phyloP scores from a whole-genome alignment of 1,140 invertebrate species.

The Drosophila eugracilis region DNA sequence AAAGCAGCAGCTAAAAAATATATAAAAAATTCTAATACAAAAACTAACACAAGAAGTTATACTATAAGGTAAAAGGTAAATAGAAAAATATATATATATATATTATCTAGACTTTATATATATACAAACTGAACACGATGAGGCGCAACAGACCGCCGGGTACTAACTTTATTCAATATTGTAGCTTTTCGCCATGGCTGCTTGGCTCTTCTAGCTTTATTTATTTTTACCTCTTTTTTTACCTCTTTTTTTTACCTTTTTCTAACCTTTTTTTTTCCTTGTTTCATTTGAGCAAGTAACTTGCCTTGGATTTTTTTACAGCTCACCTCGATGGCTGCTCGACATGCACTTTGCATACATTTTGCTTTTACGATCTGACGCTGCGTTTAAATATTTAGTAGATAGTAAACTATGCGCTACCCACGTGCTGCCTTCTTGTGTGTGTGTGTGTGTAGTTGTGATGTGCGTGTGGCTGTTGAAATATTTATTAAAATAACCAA shows the following conservation, averaged over 20 bases:
- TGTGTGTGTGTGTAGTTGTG: no score
- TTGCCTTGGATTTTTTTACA: conserved; percentile 60
- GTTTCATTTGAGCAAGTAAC: conserved; percentile 19
- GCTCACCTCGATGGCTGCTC: conserved; percentile 75
- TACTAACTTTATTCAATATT: conserved; percentile 83
- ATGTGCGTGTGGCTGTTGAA: conserved; percentile 58
- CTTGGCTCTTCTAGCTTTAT: conserved; percentile 49
- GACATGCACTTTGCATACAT: conserved; percentile 82
- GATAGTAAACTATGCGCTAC: conserved; percentile 73
- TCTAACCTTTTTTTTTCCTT: conserved; percentile 12
- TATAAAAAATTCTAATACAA: no score
- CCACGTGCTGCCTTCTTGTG: conserved; percentile 15
- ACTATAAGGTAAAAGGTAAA: no score
- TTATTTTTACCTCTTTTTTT: conserved; percentile 78
- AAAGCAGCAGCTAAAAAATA: no score
- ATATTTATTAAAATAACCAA: conserved; percentile 80
- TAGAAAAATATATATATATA: no score
- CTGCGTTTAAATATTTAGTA: conserved; percentile 79
- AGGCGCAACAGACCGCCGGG: conserved; percentile 72
- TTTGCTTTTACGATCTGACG: conserved; percentile 79
- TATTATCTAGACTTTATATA: conserved; percentile 4
- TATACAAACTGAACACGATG: conserved; percentile 32
- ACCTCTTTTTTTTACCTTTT: conserved; percentile 60
- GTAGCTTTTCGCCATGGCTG: conserved; percentile 50
- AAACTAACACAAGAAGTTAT: no score